Conservation (phyloP, 2,113 vertebrate genomes). For the Daboia siamensis region DNA sequence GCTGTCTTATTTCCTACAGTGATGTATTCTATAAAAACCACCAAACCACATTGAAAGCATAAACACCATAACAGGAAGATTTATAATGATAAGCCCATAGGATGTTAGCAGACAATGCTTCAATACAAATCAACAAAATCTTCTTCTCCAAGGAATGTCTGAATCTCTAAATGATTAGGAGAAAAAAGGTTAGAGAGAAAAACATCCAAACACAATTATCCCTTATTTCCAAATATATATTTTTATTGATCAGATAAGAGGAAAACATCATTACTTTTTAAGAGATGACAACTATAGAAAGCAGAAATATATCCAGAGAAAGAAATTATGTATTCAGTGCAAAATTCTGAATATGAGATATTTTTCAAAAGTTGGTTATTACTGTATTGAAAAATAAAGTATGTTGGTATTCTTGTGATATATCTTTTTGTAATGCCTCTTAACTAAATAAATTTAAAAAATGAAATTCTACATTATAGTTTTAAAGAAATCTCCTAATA, state of each 20-base stretch:
- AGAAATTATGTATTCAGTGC: neutral
- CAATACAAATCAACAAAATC: conserved; percentile 37
- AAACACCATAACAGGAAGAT: conserved; percentile 9
- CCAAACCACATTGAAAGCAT: neutral
- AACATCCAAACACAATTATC: neutral
- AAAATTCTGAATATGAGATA: neutral
- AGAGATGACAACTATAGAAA: conserved; percentile 17
- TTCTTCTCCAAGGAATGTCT: conserved; percentile 15
- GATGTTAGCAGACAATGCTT: conserved; percentile 7
- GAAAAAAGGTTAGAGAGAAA: conserved; percentile 23
- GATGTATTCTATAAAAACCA: neutral
- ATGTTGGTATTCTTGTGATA: neutral
- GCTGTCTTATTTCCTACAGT: neutral
- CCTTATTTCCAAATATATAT: conserved; percentile 27
- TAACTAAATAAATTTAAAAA: neutral
- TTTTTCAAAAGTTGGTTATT: neutral
- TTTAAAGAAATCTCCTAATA: neutral
- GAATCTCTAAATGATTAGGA: conserved; percentile 33
- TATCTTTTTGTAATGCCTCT: neutral
- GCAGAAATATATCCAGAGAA: conserved; percentile 40
- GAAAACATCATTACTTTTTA: conserved; percentile 40
- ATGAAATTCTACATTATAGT: neutral
- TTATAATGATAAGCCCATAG: conserved; percentile 35
- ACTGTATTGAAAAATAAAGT: neutral
- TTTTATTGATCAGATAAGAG: conserved; percentile 24